Percentiles rank a stretch among this genome's conserved stretches.
Conservation (phyloP, 2,113 vertebrate genomes). For the Verasper variegatus region DNA sequence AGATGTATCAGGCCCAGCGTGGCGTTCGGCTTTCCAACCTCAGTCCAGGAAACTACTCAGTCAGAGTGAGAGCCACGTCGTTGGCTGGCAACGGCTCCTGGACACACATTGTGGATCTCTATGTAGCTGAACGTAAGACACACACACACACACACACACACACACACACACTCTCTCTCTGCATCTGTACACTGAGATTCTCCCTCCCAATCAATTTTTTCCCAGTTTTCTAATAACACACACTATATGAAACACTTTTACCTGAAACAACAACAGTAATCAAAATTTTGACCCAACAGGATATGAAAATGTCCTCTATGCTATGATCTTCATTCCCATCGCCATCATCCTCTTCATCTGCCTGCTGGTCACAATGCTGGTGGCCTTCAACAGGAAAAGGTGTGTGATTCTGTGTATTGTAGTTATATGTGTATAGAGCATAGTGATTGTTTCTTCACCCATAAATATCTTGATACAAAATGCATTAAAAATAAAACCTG, state of each 20-base stretch:
- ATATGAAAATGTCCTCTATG: conserved; percentile 87
- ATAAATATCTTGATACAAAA: no score
- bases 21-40: conserved; percentile 89
- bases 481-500: no score
- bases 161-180: neutral
- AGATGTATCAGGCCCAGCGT: conserved; percentile 86
- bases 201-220: neutral
- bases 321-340: conserved; percentile 89
- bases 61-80: conserved; percentile 92
- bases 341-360: conserved; percentile 82
- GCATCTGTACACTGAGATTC: neutral
- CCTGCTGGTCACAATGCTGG: conserved; percentile 79
- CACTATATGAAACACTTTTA: neutral
- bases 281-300: conserved; percentile 67
- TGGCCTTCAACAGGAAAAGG: conserved; percentile 91
- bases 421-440: neutral
- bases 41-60: conserved; percentile 93
- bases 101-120: conserved; percentile 90
- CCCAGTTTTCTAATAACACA: neutral
- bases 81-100: conserved; percentile 97
- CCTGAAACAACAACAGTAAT: neutral
- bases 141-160: neutral
- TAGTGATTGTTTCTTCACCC: no score
- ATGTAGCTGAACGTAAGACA: conserved; percentile 90
- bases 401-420: conserved; percentile 17